These are phyloP conservation scores for Grus americana DNA, from an alignment of 2,113 vertebrate species.

Conservation along the genomic window DNA sequence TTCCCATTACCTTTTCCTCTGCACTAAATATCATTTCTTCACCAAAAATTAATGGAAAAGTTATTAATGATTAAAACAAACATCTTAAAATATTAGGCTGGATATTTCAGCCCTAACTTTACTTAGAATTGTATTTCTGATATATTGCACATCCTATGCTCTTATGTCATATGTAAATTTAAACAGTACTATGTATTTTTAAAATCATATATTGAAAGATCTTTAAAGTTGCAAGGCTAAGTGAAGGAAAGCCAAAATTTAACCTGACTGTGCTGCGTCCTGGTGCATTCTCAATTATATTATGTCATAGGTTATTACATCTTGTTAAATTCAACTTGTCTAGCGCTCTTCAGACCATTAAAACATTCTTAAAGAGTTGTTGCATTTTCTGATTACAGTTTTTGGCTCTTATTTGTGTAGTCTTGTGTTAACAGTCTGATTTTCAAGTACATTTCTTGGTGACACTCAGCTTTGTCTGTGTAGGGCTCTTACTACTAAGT, in stretches of 20 bases:
- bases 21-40: background rate
- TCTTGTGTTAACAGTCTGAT: conserved; percentile 64
- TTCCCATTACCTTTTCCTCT: background rate
- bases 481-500: conserved; percentile 59
- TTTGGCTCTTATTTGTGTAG: conserved; percentile 66
- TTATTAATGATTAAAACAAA: background rate
- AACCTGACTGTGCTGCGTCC: background rate
- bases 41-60: background rate
- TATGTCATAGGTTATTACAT: conserved; percentile 48
- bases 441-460: conserved; percentile 66
- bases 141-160: background rate
- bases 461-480: conserved; percentile 59
- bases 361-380: conserved; percentile 52
- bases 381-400: conserved; percentile 56
- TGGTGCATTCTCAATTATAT: conserved; percentile 21
- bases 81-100: background rate
- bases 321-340: conserved; percentile 52
- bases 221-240: conserved; percentile 37
- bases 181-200: conserved; percentile 4
- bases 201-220: background rate
- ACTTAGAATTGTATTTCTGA: background rate
- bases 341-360: conserved; percentile 49
- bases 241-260: conserved; percentile 32
- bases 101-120: background rate
- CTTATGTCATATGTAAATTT: conserved; percentile 23